Evolutionary conservation across 1,140 invertebrate genomes (phyloP).

Genomic region (Ceratina calcarata): DNA sequence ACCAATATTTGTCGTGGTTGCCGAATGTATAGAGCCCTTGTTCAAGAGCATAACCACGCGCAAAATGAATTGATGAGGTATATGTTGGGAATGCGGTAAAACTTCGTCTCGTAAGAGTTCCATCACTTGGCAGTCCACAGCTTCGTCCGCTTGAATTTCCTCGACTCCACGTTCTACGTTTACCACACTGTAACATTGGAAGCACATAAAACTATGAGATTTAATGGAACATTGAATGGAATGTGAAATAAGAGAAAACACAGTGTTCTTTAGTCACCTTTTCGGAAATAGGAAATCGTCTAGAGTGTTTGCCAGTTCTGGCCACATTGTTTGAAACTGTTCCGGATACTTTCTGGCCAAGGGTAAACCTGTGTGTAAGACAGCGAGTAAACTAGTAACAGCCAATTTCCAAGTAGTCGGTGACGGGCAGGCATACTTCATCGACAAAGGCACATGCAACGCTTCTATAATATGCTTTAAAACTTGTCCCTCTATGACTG

Average conservation of each 20-base stretch:
- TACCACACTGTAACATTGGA: constrained; percentile 62
- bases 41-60: constrained; percentile 94
- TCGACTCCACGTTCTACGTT: constrained; percentile 87
- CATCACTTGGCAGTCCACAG: constrained; percentile 93
- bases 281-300: constrained; percentile 95
- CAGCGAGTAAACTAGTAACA: constrained; percentile 88
- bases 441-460: constrained; percentile 87
- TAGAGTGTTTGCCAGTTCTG: constrained; percentile 90
- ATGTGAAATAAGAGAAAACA: neutral
- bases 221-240: neutral
- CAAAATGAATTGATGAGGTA: constrained; percentile 93
- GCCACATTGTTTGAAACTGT: constrained; percentile 89
- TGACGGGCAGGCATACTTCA: constrained; percentile 92
- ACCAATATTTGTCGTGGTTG: constrained; percentile 84
- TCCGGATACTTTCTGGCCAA: constrained; percentile 90
- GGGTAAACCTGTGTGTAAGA: constrained; percentile 92
- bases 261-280: constrained; percentile 78
- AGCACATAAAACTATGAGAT: constrained; percentile 1
- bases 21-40: constrained; percentile 96
- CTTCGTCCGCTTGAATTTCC: constrained; percentile 91
- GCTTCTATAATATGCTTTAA: constrained; percentile 89
- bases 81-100: constrained; percentile 88
- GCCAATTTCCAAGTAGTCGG: constrained; percentile 93
- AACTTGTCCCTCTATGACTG: constrained; percentile 88
- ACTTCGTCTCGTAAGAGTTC: constrained; percentile 92